Evolutionary conservation across 2,888 invertebrate species (phyloP).

Genomic region (Drosophila algonquin): DNA sequence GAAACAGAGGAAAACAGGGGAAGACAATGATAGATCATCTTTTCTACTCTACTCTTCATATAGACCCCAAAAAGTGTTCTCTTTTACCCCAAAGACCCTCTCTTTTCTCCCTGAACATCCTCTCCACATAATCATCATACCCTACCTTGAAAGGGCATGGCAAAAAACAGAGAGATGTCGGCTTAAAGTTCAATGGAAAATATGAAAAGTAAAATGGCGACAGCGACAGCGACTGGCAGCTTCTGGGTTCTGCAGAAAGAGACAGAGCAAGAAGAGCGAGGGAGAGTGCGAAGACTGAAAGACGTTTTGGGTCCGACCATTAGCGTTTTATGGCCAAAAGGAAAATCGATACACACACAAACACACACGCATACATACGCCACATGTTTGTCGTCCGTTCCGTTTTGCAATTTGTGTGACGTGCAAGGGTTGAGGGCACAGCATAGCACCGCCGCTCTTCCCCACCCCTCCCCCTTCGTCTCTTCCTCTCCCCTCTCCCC

Average conservation of each 20-base stretch:
- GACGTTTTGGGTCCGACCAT: conserved; percentile 54
- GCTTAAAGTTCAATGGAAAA: conserved; percentile 76
- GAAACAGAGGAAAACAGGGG: background rate
- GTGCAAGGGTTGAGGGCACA: conserved; percentile 61
- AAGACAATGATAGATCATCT: background rate
- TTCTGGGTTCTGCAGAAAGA: conserved; percentile 13
- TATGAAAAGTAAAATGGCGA: conserved; percentile 75
- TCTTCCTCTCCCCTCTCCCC: background rate
- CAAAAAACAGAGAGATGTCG: conserved; percentile 47
- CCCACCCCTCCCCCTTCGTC: background rate
- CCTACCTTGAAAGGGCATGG: background rate
- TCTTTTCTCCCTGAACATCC: background rate
- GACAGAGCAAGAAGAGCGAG: conserved; percentile 8
- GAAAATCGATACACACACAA: conserved; percentile 64
- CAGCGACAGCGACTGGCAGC: conserved; percentile 42
- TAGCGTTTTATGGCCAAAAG: conserved; percentile 71
- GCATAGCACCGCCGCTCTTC: background rate
- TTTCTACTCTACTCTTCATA: background rate
- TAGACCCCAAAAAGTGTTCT: background rate
- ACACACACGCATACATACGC: conserved; percentile 13
- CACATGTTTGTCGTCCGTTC: conserved; percentile 36
- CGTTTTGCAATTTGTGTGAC: conserved; percentile 39
- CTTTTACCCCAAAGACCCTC: background rate
- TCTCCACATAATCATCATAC: background rate
- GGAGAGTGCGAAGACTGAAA: conserved; percentile 27